Base-by-base conservation (phyloP, 2,888 invertebrate species). In the Polymixis lichenea region DNA sequence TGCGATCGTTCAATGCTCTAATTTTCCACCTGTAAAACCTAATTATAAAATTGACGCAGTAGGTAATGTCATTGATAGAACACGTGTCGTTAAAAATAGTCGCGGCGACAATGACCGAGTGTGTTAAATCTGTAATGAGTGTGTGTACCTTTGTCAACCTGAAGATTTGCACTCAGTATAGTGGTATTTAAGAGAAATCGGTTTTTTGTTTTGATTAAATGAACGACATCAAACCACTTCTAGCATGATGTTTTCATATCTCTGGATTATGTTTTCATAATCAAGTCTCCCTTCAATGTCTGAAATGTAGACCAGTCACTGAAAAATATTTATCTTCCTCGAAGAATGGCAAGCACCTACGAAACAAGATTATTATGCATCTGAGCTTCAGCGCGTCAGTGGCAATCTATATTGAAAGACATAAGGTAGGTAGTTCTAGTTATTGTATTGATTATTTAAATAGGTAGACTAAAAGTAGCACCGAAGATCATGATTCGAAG, bases 51-150 rank as follows among this genome's bases (percentile, higher is more conserved):
- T 65, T 56, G 55, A 61, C 81, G 75, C 71, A 75, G 56, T 75
- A 22, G 4, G 8, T 58, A 51, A 80, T 80, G 38, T 65, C 60
- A 61, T 60, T 65, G 71, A 65, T 17, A 65, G 25, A 51, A 80
- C 82, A 85, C 85, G 82, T 82, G 82, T 65, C 25, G 64, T 49
- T 85, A 75, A 72, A 85, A 85, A 82, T 84, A 82, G 81, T 6
- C 51, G 60, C 17, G 51, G 22, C 22, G 75, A 85, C 75, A 85
- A 61, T 56, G 82, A 80, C 56, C 66, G 66, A 73, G 46, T 32
- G 65, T 78, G 46, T 38, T 22, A 28, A 38, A 56, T 69, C 78
- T 69, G 62, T 78, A 38, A 76, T 58, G 28, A 58, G 28, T 25
- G 32, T n/a, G 32, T 28, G 4, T 62, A 38, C 38, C 4, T 15